These are phyloP conservation scores for Myodes glareolus DNA, from an alignment of 2,113 vertebrate genomes.

Conservation along the genomic window DNA sequence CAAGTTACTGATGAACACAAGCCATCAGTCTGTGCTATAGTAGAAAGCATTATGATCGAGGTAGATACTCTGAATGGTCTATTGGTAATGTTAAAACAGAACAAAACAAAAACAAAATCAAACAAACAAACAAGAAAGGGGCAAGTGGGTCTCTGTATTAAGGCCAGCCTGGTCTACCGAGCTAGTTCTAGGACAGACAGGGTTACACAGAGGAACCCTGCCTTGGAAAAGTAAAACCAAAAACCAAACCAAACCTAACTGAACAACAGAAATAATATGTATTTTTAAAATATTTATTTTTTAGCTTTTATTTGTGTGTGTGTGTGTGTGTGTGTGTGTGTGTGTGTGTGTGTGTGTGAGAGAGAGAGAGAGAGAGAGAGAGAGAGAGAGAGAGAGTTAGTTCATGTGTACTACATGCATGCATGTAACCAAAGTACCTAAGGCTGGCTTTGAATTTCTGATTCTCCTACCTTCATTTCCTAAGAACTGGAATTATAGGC, in stretches of 20 bases:
- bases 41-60: background rate
- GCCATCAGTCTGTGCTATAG: background rate
- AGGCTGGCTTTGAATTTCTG: background rate
- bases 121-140: no score
- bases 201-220: background rate
- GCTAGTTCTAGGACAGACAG: background rate
- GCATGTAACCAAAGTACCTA: background rate
- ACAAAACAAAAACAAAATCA: background rate
- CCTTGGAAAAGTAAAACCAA: background rate
- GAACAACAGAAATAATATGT: background rate
- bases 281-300: background rate
- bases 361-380: no score
- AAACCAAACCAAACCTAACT: background rate
- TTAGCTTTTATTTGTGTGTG: background rate
- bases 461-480: background rate
- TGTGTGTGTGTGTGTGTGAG: background rate
- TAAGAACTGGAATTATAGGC: background rate
- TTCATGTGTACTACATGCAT: background rate
- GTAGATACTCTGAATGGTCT: background rate
- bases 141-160: background rate
- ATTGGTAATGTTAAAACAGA: background rate
- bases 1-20: background rate
- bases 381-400: no score
- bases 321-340: background rate
- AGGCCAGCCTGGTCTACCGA: background rate